Conservation (phyloP, 2,113 vertebrate genomes). For the Condylura cristata region DNA sequence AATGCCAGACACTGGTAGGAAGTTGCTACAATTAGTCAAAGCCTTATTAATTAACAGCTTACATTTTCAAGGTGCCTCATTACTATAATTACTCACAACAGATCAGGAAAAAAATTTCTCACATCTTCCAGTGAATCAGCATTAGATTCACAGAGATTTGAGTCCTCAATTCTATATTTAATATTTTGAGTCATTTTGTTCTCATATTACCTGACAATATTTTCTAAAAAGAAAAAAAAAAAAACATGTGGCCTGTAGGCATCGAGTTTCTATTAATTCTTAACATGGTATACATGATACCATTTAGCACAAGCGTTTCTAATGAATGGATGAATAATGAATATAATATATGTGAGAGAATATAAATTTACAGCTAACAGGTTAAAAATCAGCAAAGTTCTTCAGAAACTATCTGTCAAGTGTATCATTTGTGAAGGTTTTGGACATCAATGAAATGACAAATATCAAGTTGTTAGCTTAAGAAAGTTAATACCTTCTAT, state of each 20-base stretch:
- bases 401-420: background rate
- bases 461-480: slow-evolving; percentile 22
- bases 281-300: background rate
- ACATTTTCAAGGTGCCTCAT: slow-evolving; percentile 69
- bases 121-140: slow-evolving; percentile 54
- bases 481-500: slow-evolving; percentile 36
- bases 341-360: background rate
- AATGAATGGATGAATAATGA: background rate
- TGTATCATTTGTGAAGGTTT: background rate
- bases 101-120: slow-evolving; percentile 15
- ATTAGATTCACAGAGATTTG: slow-evolving; percentile 43
- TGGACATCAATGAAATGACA: slow-evolving; percentile 34
- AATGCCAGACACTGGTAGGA: slow-evolving; percentile 35
- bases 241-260: background rate
- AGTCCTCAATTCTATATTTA: slow-evolving; percentile 45
- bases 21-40: slow-evolving; percentile 53
- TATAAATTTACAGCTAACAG: slow-evolving; percentile 14
- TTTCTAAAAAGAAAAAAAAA: slow-evolving; percentile 14
- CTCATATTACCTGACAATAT: background rate
- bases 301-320: slow-evolving; percentile 30
- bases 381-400: slow-evolving; percentile 53
- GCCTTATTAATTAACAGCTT: slow-evolving; percentile 73
- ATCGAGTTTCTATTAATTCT: slow-evolving; percentile 36
- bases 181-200: slow-evolving; percentile 10
- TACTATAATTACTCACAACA: slow-evolving; percentile 71